phyloP scores from a whole-genome alignment of 2,888 invertebrate genomes.

The Chrysomela aeneicollis region DNA sequence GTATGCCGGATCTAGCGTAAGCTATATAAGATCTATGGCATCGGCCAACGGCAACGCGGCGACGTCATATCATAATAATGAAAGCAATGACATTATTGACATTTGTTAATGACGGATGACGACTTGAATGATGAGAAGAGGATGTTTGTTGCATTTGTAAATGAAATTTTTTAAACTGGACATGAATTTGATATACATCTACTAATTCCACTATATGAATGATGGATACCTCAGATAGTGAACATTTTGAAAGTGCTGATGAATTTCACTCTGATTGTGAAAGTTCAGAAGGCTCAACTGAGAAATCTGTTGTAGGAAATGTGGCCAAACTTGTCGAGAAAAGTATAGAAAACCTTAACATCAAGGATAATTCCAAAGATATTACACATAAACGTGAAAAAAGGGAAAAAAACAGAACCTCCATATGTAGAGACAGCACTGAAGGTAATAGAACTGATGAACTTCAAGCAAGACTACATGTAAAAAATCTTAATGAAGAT shows the following conservation, averaged over 20 bases:
- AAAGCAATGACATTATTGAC: too few species aligned
- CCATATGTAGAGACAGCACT: conserved; percentile 2
- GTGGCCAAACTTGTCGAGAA: not conserved
- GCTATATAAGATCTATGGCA: too few species aligned
- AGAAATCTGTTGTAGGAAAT: not conserved
- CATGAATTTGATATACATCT: too few species aligned
- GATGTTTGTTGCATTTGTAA: too few species aligned
- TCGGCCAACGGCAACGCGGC: too few species aligned
- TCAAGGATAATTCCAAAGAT: conserved; percentile 1
- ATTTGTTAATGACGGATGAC: too few species aligned
- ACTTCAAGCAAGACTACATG: not conserved
- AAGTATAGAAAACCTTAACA: not conserved
- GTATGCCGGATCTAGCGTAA: too few species aligned
- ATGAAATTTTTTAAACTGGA: too few species aligned
- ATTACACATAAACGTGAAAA: not conserved
- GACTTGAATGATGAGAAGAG: too few species aligned
- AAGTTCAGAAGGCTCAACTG: conserved; percentile 27
- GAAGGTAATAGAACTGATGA: not conserved
- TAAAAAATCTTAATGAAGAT: not conserved
- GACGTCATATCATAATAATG: too few species aligned
- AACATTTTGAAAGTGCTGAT: conserved; percentile 80
- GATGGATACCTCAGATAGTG: conserved; percentile 79
- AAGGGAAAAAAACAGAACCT: not conserved
- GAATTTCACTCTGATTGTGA: conserved; percentile 66
- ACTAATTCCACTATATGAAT: too few species aligned